Base-by-base conservation (phyloP, 1,140 invertebrate species). In the Gryon sp. region DNA sequence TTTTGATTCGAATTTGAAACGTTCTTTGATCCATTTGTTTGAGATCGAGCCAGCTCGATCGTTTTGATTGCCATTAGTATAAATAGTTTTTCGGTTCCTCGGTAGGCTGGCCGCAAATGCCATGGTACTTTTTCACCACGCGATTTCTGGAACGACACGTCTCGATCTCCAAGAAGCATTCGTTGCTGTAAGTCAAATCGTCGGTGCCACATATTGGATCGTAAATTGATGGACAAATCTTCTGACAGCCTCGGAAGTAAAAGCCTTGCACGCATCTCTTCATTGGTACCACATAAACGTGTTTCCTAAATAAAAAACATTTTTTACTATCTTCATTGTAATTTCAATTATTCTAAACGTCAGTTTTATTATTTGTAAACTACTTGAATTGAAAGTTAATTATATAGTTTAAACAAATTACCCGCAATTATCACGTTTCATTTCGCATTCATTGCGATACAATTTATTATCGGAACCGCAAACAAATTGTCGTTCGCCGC, bases 391-490 rank as follows among this genome's bases (percentile, higher is more conserved):
- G n/a, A n/a, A n/a, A n/a, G n/a, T n/a, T n/a, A n/a, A n/a, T n/a
- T n/a, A n/a, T n/a, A n/a, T n/a, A n/a, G n/a, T n/a, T n/a, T n/a
- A n/a, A n/a, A n/a, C n/a, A n/a, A n/a, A 12, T 78, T 85, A 95
- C 94, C 96, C 96, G 87, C 96, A 98, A 86, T 97, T 97, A 84
- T 95, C 92, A 82, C 93, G 92, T 84, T 94, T 94, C 96, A 98
- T 97, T 83, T 97, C 94, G 83, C 97, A 98, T 85, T 96, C 94
- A 85, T 95, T 98, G 76, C 93, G 92, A 89, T 98, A 98, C 76
- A 97, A 94, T 82, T 95, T 93, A 82, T 95, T 95, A 84, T 99
- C 96, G 4, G 95, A 97, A 16, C 95, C 96, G 86, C 97, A 98
- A 34, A 98, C 95, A 78, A 95, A 96, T 63, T 93, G 91, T 43